Evolutionary conservation across 2,888 invertebrate species (phyloP), one percentile per base, ranked within the genome.

Genomic region (Neoitamus cyanurus): DNA sequence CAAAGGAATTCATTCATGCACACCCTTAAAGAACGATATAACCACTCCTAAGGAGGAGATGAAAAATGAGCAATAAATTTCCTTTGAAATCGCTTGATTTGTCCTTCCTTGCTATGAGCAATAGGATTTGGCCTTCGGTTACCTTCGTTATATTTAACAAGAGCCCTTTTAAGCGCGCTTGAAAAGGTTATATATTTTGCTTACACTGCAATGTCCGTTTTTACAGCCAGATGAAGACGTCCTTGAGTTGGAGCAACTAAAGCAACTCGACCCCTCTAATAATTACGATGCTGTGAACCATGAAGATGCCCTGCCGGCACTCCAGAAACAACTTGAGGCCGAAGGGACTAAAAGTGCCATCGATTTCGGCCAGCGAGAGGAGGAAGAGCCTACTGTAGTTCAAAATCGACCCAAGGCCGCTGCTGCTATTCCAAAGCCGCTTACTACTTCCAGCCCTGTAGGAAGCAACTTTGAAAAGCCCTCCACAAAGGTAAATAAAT

Each of bases 141-240:
- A 58, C 25, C 25, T 58, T 58, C 25, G 25, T 58, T 58, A 58
- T 20, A 6, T 20, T 58, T 20, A 58, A 58, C 25, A 58, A 58
- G 58, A 20, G 20, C 20, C 25, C 15, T 9, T 58, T 58, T 5
- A 58, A 58, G 58, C 20, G n/a, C 9, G 58, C 25, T 58, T 42
- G 20, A 73, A 36, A 36, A 6, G 36, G 36, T 36, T 36, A 34
- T 15, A 34, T 15, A 73, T 36, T 73, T 36, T 58, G 37, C 73
- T 80, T 84, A 31, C 78, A n/a, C 69, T 78, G 13, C 36, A 58
- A 80, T 77, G 69, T 30, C 2, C 70, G 20, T 85, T 83, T 87
- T 86, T 87, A 78, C 89, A 92, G 87, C 90, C 92, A 88, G 93
- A 93, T 87, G 91, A 91, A 83, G 92, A 92, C 88, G 93, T 93